These are phyloP conservation scores for Euleptes europaea DNA, from an alignment of 2,113 vertebrate genomes.

Conservation along the genomic window DNA sequence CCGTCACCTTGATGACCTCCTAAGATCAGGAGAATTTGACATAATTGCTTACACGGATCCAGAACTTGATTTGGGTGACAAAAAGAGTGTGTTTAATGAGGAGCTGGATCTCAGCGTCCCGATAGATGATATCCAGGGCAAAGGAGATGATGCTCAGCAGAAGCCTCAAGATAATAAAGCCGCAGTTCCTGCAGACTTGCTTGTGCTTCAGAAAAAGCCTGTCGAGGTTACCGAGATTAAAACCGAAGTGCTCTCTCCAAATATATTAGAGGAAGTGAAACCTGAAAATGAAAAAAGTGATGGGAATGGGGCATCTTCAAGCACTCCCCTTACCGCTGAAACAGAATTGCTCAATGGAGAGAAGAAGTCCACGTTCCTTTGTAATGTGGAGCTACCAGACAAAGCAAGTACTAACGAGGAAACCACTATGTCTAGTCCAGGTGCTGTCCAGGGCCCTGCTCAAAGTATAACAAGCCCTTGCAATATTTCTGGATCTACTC, in stretches of 20 bases:
- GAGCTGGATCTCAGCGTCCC: constrained; percentile 90
- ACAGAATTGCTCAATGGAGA: constrained; percentile 71
- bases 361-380: constrained; percentile 42
- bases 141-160: constrained; percentile 63
- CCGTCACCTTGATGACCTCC: constrained; percentile 93
- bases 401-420: constrained; percentile 58
- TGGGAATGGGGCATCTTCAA: constrained; percentile 50
- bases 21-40: constrained; percentile 93
- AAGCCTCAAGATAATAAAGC: constrained; percentile 68
- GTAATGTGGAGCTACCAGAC: constrained; percentile 57
- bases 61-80: constrained; percentile 92
- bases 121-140: constrained; percentile 80
- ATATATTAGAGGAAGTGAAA: constrained; percentile 68
- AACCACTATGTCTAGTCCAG: constrained; percentile 56
- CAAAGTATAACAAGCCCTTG: constrained; percentile 71
- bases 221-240: constrained; percentile 69
- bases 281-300: constrained; percentile 70
- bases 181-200: constrained; percentile 43
- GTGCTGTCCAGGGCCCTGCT: constrained; percentile 62
- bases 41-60: constrained; percentile 97
- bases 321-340: constrained; percentile 72
- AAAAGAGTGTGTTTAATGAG: constrained; percentile 96
- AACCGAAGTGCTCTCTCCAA: constrained; percentile 73
- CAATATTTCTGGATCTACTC: constrained; percentile 72
- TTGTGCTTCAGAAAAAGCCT: constrained; percentile 70